phyloP scores from a whole-genome alignment of 2,888 invertebrate genomes.

The Odontocolon sp. region DNA sequence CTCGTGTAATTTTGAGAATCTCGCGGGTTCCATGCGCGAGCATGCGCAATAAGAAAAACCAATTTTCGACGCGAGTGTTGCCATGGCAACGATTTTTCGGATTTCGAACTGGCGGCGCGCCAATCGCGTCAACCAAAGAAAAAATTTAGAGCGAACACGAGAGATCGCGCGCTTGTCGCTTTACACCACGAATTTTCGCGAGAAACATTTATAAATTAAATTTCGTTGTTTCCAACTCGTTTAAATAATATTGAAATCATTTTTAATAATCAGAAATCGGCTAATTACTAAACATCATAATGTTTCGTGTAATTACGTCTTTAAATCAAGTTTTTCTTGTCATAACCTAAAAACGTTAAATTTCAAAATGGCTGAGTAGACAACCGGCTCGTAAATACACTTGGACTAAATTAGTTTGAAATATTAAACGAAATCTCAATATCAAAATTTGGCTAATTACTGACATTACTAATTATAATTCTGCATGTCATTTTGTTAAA shows the following conservation, averaged over 20 bases:
- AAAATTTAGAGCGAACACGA: too few relatives aligned
- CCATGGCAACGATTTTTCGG: constrained; percentile 40
- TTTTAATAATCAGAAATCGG: too few relatives aligned
- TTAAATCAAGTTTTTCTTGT: background rate
- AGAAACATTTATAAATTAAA: too few relatives aligned
- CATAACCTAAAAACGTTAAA: constrained; percentile 6
- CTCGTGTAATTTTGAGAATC: background rate
- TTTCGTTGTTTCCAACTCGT: too few relatives aligned
- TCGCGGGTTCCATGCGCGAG: constrained; percentile 11
- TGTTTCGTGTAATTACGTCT: background rate
- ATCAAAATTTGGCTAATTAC: too few relatives aligned
- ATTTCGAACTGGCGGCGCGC: constrained; percentile 5
- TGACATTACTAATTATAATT: too few relatives aligned
- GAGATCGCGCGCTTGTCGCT: too few relatives aligned
- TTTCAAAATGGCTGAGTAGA: constrained; percentile 6
- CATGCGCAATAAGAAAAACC: constrained; percentile 44
- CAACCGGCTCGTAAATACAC: background rate
- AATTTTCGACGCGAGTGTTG: constrained; percentile 18
- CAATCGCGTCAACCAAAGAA: background rate
- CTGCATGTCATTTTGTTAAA: background rate
- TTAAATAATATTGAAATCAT: too few relatives aligned
- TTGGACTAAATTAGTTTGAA: too few relatives aligned
- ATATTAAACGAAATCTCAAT: too few relatives aligned
- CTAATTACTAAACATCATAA: too few relatives aligned
- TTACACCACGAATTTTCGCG: too few relatives aligned